Base-by-base conservation (phyloP, 2,797 vertebrate species). In the Simalia tracyae region DNA sequence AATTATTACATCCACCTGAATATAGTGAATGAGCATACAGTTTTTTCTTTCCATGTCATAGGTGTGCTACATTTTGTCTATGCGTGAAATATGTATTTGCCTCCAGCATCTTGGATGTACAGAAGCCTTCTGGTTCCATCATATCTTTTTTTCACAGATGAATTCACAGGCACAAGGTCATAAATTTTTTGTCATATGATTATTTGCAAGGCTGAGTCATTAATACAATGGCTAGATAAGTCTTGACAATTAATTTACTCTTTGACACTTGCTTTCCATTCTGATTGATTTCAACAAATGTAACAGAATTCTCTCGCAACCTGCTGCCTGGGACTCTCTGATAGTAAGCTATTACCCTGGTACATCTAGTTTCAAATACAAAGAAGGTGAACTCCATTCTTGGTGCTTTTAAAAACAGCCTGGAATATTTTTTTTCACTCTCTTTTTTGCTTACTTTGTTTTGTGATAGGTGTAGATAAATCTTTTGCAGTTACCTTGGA, bases 401-500 rank as follows among this genome's bases (percentile, higher is more conserved):
- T 46, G 17, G 31, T 36, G 72, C 56, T 94, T 28, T 76, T 72
- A 31, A 26, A 56, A 72, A 54, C 92, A 91, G 31, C 17, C 93
- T 95, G 95, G 93, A 95, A 84, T 90, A 92, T 91, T 46, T 61
- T 88, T 90, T 31, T 36, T 87, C 95, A 90, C 84, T 3, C 87
- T 10, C 9, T 95, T 8, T 92, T 93, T 9, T 3, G 4, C 8
- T 81, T 90, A 91, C 66, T 97, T 81, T 96, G 60, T 60, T 96
- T 92, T 97, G 42, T 96, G 95, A 1, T 86, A 98, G 98, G 92
- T 94, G 26, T 50, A 89, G 93, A 95, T 72, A 95, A 93, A 28
- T 97, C 95, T 24, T 99, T 98, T 85, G 98, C 99, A 0, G 94
- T 99, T 95, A 98, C 97, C 90, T 97, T 99, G 95, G 99, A 99